Conservation (phyloP, 2,888 invertebrate genomes). For the Monopis laevigella region DNA sequence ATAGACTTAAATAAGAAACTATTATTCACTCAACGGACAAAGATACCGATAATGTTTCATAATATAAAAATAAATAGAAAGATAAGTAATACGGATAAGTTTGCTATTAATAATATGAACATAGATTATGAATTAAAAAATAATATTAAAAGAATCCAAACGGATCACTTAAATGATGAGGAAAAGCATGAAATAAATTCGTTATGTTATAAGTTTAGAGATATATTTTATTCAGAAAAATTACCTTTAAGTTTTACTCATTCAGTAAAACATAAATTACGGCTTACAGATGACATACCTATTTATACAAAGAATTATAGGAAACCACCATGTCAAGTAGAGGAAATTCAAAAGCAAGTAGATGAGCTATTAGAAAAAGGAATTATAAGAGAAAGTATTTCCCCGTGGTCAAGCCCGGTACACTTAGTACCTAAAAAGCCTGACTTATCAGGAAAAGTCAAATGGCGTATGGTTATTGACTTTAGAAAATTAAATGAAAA, state of each 20-base stretch:
- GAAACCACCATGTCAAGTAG: conserved; percentile 17
- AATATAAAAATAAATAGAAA: neutral
- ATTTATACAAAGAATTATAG: conserved; percentile 21
- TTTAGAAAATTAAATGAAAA: conserved; percentile 23
- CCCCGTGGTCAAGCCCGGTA: conserved; percentile 21
- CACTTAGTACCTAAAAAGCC: conserved; percentile 22
- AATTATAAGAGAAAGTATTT: conserved; percentile 20
- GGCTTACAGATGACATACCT: conserved; percentile 13
- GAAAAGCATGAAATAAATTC: conserved; percentile 22
- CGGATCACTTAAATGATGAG: conserved; percentile 24
- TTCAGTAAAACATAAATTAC: conserved; percentile 29
- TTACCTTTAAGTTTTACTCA: conserved; percentile 26
- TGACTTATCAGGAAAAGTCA: conserved; percentile 20
- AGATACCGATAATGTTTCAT: conserved; percentile 4
- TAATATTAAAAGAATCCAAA: neutral
- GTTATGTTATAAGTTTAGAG: conserved; percentile 23
- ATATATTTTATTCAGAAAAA: conserved; percentile 27
- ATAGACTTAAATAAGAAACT: conserved; percentile 3
- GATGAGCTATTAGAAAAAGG: conserved; percentile 20
- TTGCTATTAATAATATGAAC: neutral
- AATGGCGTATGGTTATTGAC: conserved; percentile 21
- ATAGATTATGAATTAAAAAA: conserved; percentile 12
- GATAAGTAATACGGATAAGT: neutral
- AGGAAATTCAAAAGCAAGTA: conserved; percentile 20
- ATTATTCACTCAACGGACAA: neutral